Conservation (phyloP, 2,888 invertebrate species). For the Anoplius nigerrimus region DNA sequence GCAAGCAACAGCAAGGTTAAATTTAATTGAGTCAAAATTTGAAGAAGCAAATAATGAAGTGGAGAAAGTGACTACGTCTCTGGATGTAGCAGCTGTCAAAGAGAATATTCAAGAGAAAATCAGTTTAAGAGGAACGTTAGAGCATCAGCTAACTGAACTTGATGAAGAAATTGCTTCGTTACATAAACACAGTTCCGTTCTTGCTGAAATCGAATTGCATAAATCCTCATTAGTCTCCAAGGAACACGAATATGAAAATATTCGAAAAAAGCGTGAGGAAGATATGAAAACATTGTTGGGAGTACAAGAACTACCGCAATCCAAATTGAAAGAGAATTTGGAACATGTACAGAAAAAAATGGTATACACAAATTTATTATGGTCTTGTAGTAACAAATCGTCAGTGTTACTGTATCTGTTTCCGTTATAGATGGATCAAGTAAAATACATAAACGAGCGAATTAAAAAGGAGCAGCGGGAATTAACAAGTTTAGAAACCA, state of each 20-base stretch:
- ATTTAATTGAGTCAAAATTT: conserved; percentile 68
- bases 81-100: conserved; percentile 78
- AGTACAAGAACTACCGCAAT: conserved; percentile 78
- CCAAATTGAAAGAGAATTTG: conserved; percentile 78
- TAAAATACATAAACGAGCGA: conserved; percentile 60
- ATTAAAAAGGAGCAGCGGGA: not conserved
- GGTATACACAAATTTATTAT: conserved; percentile 63
- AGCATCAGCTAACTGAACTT: conserved; percentile 79
- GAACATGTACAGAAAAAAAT: conserved; percentile 79
- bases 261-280: conserved; percentile 83
- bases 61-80: conserved; percentile 64
- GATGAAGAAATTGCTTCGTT: conserved; percentile 80
- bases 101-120: conserved; percentile 79
- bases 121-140: conserved; percentile 78
- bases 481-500: conserved; percentile 79
- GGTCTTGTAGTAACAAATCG: not conserved
- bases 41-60: conserved; percentile 58
- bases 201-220: conserved; percentile 80
- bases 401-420: not conserved
- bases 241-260: conserved; percentile 79
- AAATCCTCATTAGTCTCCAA: conserved; percentile 76
- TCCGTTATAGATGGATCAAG: not conserved
- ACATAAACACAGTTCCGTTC: conserved; percentile 79
- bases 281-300: conserved; percentile 81
- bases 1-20: conserved; percentile 75